Percentiles rank a stretch among this genome's conserved stretches.
Conservation (phyloP, 2,888 invertebrate genomes). For the Nasonovia ribisnigri region DNA sequence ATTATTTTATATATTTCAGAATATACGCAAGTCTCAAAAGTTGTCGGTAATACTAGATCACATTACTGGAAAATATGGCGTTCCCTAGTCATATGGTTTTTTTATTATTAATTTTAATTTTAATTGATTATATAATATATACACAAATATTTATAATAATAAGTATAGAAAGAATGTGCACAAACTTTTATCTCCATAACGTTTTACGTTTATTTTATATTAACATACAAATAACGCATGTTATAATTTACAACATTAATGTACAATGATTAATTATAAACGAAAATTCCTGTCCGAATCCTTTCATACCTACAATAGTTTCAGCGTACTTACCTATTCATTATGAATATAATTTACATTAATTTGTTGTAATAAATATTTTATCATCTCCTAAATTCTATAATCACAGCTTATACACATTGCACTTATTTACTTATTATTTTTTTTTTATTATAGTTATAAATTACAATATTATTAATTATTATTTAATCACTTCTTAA, state of each 20-base stretch:
- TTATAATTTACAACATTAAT: background rate
- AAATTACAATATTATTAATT: background rate
- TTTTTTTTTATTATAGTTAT: background rate
- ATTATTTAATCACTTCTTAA: background rate
- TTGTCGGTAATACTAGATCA: background rate
- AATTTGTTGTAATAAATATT: too few species aligned
- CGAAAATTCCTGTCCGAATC: too few species aligned
- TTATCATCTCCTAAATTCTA: background rate
- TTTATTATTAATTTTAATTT: background rate
- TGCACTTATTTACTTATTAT: background rate
- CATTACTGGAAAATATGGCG: conserved; percentile 3
- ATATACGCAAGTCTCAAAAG: background rate
- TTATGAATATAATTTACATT: too few species aligned
- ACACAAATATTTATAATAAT: background rate
- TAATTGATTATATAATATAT: background rate
- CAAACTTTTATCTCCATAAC: background rate
- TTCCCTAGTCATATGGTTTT: conserved; percentile 19
- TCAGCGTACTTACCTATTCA: too few species aligned
- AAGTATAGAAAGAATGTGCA: background rate
- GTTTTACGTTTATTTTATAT: background rate
- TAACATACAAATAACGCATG: background rate
- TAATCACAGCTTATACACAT: background rate
- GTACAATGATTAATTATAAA: background rate
- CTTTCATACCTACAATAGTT: too few species aligned
- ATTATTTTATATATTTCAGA: conserved; percentile 10